A percentile compares a stretch with the other conserved stretches of the same genome.
Conservation (phyloP, 2,797 vertebrate genomes). For the Molossus alvarezi region DNA sequence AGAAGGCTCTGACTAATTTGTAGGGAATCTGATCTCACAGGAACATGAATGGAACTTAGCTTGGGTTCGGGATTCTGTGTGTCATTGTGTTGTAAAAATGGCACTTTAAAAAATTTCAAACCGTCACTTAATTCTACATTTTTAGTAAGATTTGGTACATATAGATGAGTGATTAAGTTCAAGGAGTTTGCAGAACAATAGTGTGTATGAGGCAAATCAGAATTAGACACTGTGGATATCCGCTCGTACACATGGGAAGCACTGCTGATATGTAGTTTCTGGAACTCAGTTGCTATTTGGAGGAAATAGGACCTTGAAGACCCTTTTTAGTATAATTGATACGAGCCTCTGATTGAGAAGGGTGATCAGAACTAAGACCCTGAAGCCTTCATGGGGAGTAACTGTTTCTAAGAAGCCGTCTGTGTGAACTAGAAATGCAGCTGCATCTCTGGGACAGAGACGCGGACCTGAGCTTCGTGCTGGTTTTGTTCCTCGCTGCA, state of each 20-base stretch:
- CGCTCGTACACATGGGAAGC: accelerated
- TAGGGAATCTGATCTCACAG: constrained; percentile 8
- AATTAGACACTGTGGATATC: neutral
- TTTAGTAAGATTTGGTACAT: neutral
- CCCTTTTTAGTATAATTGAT: neutral
- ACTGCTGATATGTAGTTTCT: neutral
- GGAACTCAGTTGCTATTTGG: neutral
- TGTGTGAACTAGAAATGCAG: neutral
- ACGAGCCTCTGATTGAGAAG: neutral
- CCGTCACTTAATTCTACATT: neutral
- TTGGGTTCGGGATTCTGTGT: constrained; percentile 14
- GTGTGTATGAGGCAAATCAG: neutral
- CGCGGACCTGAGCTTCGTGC: neutral
- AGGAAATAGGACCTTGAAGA: neutral
- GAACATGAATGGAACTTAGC: neutral
- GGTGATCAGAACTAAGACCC: neutral
- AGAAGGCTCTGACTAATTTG: neutral
- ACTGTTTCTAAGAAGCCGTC: constrained; percentile 17
- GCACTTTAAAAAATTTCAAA: neutral
- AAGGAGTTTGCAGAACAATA: neutral
- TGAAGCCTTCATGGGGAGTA: neutral
- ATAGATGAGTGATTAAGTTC: neutral
- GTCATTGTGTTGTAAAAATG: neutral
- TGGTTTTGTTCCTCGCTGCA: neutral
- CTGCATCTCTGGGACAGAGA: neutral